Evolutionary conservation across 2,888 invertebrate genomes (phyloP).

Genomic region (Tromatobia lineatoria): DNA sequence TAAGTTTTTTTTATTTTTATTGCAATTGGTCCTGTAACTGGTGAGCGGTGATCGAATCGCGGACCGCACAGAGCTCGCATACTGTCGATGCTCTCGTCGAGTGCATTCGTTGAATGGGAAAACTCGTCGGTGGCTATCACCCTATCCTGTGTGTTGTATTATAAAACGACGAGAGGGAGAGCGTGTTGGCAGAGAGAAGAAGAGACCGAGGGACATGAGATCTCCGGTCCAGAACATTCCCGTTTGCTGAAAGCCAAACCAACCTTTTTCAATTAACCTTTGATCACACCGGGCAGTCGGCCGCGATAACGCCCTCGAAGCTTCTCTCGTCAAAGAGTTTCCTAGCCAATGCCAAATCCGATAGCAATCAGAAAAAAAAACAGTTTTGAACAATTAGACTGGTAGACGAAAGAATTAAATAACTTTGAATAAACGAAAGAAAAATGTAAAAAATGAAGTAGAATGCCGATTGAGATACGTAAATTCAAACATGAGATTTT

Average conservation of each 20-base stretch:
- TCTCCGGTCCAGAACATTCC: constrained; percentile 53
- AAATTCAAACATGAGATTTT: constrained; percentile 9
- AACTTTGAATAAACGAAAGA: not conserved
- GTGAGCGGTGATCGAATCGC: constrained; percentile 39
- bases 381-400: constrained; percentile 16
- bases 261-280: constrained; percentile 80
- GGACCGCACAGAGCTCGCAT: constrained; percentile 20
- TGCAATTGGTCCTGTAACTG: constrained; percentile 33
- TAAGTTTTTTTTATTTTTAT: constrained; percentile 25
- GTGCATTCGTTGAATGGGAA: constrained; percentile 28
- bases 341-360: constrained; percentile 24
- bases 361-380: constrained; percentile 26
- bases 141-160: constrained; percentile 11
- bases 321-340: constrained; percentile 28
- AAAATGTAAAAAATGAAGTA: not conserved
- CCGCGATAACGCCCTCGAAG: constrained; percentile 29
- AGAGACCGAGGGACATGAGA: constrained; percentile 10
- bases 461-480: not conserved
- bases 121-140: constrained; percentile 18
- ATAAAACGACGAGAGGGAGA: not conserved
- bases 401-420: not conserved
- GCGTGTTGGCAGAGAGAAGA: not conserved
- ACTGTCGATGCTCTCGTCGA: not conserved
- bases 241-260: constrained; percentile 50
- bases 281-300: constrained; percentile 71